Percentiles rank a stretch among this genome's conserved stretches.
These are phyloP conservation scores for Sitobion miscanthi DNA, from an alignment of 1,140 invertebrate genomes.

Conservation along the genomic window DNA sequence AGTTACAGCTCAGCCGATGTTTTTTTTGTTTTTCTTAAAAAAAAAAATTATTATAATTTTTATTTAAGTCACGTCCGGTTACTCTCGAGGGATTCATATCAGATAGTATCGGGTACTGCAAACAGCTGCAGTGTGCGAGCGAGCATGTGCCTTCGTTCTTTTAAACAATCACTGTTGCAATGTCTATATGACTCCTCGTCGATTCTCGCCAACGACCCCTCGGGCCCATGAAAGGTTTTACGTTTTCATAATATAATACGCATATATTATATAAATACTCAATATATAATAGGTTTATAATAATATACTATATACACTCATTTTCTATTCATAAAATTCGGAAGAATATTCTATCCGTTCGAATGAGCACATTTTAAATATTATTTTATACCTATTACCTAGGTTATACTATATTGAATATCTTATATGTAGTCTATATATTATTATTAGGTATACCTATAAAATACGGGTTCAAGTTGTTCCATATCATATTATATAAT, in stretches of 20 bases:
- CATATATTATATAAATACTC: background rate
- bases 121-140: background rate
- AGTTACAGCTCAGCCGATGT: background rate
- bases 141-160: background rate
- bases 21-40: background rate
- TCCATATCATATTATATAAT: background rate
- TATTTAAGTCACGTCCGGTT: conserved; percentile 6
- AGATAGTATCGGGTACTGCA: background rate
- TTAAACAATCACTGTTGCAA: background rate
- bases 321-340: background rate
- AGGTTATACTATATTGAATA: background rate
- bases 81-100: background rate
- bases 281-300: background rate
- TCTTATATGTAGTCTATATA: background rate
- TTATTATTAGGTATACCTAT: background rate
- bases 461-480: background rate
- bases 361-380: background rate
- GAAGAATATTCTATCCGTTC: background rate
- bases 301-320: background rate
- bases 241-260: background rate
- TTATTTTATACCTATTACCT: background rate
- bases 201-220: background rate
- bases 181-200: background rate
- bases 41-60: conserved; percentile 11
- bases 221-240: background rate